Conservation (phyloP, 2,888 invertebrate species). For the Chloroclysta siterata region DNA sequence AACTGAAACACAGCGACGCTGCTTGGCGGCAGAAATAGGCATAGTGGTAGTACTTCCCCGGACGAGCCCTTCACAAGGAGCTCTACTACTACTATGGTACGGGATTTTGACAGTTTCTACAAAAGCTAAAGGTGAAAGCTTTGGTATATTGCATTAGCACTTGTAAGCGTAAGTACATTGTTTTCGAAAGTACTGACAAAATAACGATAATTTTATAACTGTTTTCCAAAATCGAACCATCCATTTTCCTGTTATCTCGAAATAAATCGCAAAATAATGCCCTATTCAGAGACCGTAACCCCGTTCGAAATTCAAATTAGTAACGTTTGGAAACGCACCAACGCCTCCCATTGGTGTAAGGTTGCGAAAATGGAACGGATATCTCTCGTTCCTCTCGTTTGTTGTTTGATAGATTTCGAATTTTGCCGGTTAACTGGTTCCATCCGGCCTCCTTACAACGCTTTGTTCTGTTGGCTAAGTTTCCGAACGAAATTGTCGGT, state of each 20-base stretch:
- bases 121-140: no score
- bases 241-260: conserved; percentile 24
- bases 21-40: no score
- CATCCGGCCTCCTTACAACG: conserved; percentile 68
- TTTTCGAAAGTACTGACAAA: background rate
- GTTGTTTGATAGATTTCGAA: conserved; percentile 77
- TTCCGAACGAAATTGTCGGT: conserved; percentile 20
- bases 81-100: no score
- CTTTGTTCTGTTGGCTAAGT: conserved; percentile 44
- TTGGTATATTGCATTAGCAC: no score
- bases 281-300: conserved; percentile 45
- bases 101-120: no score
- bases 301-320: conserved; percentile 62
- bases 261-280: conserved; percentile 34
- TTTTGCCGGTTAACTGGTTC: conserved; percentile 82
- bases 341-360: conserved; percentile 66
- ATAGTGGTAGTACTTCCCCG: no score
- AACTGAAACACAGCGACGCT: no score
- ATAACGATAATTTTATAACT: background rate
- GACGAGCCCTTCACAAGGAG: no score
- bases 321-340: conserved; percentile 72
- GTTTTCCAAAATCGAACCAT: conserved; percentile 20
- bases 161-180: background rate
- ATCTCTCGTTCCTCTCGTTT: conserved; percentile 80
- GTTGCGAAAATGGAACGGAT: conserved; percentile 84